Conservation (phyloP, 2,888 invertebrate genomes). For the Plusia festucae region DNA sequence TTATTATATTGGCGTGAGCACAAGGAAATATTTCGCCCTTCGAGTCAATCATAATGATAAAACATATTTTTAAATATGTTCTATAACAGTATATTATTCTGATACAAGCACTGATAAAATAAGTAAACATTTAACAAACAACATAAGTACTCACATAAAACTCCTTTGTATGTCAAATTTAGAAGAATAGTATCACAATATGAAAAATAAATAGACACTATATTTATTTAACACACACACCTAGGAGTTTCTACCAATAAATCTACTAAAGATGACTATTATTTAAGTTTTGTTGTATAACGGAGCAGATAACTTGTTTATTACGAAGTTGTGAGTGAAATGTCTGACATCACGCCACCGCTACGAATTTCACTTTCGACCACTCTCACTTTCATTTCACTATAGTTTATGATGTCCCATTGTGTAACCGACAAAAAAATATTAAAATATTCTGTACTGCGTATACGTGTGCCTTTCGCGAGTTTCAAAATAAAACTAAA, state of each 20-base stretch:
- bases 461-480: neutral
- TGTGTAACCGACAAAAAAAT: slow-evolving; percentile 14
- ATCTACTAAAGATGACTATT: slow-evolving; percentile 18
- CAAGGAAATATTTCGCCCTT: slow-evolving; percentile 41
- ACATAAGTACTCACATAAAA: slow-evolving; percentile 38
- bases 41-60: slow-evolving; percentile 49
- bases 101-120: slow-evolving; percentile 20
- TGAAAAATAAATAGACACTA: neutral
- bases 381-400: slow-evolving; percentile 76
- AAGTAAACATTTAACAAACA: slow-evolving; percentile 14
- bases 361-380: slow-evolving; percentile 81
- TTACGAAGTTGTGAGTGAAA: slow-evolving; percentile 65
- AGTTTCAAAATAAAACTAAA: slow-evolving; percentile 15
- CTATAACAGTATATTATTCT: slow-evolving; percentile 25
- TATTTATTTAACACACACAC: slow-evolving; percentile 19
- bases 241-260: neutral
- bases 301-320: slow-evolving; percentile 61
- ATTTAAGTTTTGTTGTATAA: slow-evolving; percentile 48
- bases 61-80: slow-evolving; percentile 20
- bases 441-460: slow-evolving; percentile 16
- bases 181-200: slow-evolving; percentile 16
- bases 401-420: slow-evolving; percentile 64
- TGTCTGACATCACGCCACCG: slow-evolving; percentile 75
- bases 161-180: slow-evolving; percentile 27
- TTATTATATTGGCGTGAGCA: slow-evolving; percentile 33